Percentiles rank a stretch among this genome's conserved stretches.
Conservation (phyloP, 2,888 invertebrate genomes). For the Orthosia gothica region DNA sequence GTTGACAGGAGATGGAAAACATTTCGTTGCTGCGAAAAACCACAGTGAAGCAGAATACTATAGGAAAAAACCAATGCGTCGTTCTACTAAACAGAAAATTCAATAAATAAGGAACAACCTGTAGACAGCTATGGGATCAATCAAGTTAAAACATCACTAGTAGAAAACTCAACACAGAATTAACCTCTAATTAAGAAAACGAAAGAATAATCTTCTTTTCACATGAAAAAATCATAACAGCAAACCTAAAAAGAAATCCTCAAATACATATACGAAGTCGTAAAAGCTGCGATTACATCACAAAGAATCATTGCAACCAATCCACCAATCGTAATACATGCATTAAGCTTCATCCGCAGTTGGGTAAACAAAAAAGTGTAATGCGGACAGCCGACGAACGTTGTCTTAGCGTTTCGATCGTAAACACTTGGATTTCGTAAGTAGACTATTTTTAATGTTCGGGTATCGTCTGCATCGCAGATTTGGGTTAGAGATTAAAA, state of each 20-base stretch:
- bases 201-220: not conserved
- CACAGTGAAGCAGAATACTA: not conserved
- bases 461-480: slow-evolving; percentile 45
- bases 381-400: slow-evolving; percentile 70
- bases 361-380: slow-evolving; percentile 74
- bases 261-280: slow-evolving; percentile 4
- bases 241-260: slow-evolving; percentile 5
- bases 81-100: not conserved
- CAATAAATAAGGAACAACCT: not conserved
- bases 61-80: not conserved
- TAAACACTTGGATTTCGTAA: slow-evolving; percentile 75
- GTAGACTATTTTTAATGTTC: slow-evolving; percentile 72
- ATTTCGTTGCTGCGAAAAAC: not conserved
- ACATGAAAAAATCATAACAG: slow-evolving; percentile 4
- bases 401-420: slow-evolving; percentile 64
- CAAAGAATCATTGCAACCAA: slow-evolving; percentile 8
- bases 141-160: not conserved
- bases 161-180: not conserved
- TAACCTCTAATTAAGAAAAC: not conserved
- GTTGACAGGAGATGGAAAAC: not conserved
- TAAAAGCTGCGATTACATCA: slow-evolving; percentile 18
- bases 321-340: slow-evolving; percentile 14
- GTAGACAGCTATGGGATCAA: not conserved
- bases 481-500: slow-evolving; percentile 47
- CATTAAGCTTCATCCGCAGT: slow-evolving; percentile 25